Percentiles rank a stretch among this genome's conserved stretches.
Evolutionary conservation across 2,113 vertebrate genomes (phyloP).

Genomic region (Sigmodon hispidus): DNA sequence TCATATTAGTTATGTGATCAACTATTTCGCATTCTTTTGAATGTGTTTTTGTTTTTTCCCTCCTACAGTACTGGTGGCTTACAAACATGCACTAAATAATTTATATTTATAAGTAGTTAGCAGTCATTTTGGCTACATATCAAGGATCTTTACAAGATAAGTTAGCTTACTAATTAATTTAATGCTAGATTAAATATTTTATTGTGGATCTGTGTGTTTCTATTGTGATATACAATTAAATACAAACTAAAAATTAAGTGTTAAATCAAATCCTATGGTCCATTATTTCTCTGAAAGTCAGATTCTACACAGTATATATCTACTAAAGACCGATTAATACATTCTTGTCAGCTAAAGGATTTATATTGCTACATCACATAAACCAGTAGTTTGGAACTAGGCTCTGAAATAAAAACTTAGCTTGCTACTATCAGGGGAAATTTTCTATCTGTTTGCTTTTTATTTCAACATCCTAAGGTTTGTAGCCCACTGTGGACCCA

Average conservation of each 20-base stretch:
- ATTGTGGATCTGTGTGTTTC: constrained; percentile 49
- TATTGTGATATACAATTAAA: constrained; percentile 73
- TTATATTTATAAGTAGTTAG: background rate
- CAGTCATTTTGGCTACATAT: constrained; percentile 28
- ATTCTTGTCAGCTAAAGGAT: constrained; percentile 30
- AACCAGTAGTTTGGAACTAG: background rate
- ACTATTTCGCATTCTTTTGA: constrained; percentile 28
- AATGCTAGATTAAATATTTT: constrained; percentile 80
- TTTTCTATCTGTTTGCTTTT: background rate
- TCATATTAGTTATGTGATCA: constrained; percentile 2
- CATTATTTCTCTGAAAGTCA: constrained; percentile 54
- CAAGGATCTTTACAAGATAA: constrained; percentile 71
- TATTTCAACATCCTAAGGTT: background rate
- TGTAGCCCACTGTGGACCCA: background rate
- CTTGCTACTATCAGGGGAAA: background rate
- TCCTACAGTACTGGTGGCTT: background rate
- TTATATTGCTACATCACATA: background rate
- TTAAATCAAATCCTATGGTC: constrained; percentile 63
- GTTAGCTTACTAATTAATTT: constrained; percentile 69
- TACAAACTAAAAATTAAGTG: constrained; percentile 69
- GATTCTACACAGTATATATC: background rate
- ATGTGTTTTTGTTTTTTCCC: background rate
- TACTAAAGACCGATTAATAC: constrained; percentile 8
- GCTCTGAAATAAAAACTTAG: constrained; percentile 18
- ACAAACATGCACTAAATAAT: constrained; percentile 14